Percentiles rank a stretch among this genome's conserved stretches.
phyloP scores from a whole-genome alignment of 2,113 vertebrate species.

The Aphyosemion australe region DNA sequence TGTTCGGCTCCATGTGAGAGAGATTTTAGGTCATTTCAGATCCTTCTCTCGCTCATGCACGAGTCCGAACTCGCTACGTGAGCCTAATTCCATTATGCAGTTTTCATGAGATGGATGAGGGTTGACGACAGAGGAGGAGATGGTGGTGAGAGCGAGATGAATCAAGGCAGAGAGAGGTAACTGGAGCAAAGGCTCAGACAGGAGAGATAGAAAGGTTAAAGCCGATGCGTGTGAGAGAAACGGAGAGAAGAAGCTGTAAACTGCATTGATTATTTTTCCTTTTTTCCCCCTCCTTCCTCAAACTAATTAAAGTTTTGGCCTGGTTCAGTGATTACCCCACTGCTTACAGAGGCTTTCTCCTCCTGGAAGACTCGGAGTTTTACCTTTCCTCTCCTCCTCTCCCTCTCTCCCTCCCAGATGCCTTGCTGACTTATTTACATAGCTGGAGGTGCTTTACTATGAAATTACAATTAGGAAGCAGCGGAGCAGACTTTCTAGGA shows the following conservation, averaged over 20 bases:
- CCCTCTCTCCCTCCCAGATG: constrained; percentile 46
- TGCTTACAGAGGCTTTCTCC: constrained; percentile 74
- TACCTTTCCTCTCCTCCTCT: constrained; percentile 45
- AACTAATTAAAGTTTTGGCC: constrained; percentile 82
- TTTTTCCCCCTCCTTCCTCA: constrained; percentile 63
- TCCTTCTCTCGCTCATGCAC: constrained; percentile 34
- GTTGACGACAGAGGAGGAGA: constrained; percentile 49
- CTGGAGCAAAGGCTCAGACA: constrained; percentile 51
- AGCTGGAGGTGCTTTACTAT: constrained; percentile 67
- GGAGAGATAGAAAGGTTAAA: constrained; percentile 54
- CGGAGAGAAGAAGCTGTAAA: constrained; percentile 63
- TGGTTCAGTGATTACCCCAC: constrained; percentile 79
- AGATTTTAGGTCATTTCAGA: constrained; percentile 53
- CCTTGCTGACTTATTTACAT: constrained; percentile 71
- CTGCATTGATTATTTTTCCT: constrained; percentile 72
- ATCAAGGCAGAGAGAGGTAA: constrained; percentile 62
- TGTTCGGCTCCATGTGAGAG: constrained; percentile 33
- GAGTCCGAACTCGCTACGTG: constrained; percentile 55
- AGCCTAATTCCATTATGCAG: constrained; percentile 71
- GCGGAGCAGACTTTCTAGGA: constrained; percentile 51
- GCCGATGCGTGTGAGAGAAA: constrained; percentile 24
- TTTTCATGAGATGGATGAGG: constrained; percentile 67
- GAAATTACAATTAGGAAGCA: constrained; percentile 69
- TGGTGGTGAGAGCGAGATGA: constrained; percentile 46
- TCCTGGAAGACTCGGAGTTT: constrained; percentile 53